Percentiles rank a stretch among this genome's conserved stretches.
These are phyloP conservation scores for Catajapyx aquilonaris DNA, from an alignment of 1,140 invertebrate species.

Conservation along the genomic window DNA sequence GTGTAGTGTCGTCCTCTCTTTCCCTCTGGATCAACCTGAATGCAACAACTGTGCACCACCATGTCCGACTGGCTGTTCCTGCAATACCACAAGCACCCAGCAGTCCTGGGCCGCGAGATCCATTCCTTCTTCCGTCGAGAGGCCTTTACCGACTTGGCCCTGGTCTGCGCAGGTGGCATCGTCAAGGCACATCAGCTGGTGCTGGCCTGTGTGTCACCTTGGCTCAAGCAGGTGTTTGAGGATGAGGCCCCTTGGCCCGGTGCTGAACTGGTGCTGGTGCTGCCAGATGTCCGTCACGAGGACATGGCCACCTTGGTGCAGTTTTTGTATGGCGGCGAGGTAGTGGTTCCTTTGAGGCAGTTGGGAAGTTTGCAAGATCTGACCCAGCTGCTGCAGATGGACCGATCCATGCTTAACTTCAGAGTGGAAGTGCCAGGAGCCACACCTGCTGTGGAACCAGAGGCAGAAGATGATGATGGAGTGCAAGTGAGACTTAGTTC, in stretches of 20 bases:
- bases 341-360: conserved; percentile 13
- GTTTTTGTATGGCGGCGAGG: conserved; percentile 14
- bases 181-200: conserved; percentile 13
- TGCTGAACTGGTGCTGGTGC: conserved; percentile 8
- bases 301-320: conserved; percentile 12
- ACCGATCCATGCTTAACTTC: conserved; percentile 2
- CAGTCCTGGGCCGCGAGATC: conserved; percentile 14
- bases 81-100: conserved; percentile 14
- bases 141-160: conserved; percentile 12
- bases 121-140: conserved; percentile 11
- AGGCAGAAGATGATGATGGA: background rate
- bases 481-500: background rate
- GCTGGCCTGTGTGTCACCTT: conserved; percentile 12
- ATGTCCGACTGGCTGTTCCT: conserved; percentile 14
- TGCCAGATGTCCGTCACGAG: conserved; percentile 12
- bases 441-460: too few species aligned
- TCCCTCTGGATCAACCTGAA: too few species aligned
- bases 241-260: conserved; percentile 9
- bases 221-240: conserved; percentile 14
- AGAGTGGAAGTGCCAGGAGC: background rate
- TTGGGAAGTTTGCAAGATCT: conserved; percentile 13
- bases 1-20: too few species aligned
- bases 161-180: conserved; percentile 13
- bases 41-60: too few species aligned
- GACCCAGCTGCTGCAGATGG: conserved; percentile 13